phyloP scores from a whole-genome alignment of 2,113 vertebrate species.

The Pavo muticus region DNA sequence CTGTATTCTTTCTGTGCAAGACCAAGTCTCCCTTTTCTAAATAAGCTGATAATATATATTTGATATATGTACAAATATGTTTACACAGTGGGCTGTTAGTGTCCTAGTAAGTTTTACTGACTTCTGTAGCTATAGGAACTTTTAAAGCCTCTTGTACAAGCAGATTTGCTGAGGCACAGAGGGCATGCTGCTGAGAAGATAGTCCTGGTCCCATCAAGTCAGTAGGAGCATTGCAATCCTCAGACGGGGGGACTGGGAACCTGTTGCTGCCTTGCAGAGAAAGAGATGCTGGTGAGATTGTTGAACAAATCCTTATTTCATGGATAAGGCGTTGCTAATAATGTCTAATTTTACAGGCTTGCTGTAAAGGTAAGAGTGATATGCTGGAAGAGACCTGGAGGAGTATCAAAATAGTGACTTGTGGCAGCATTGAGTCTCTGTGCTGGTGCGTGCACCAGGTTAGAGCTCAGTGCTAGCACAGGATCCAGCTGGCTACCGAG shows the following conservation, averaged over 20 bases:
- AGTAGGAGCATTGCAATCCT: rapidly evolving
- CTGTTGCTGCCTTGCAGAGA: background rate
- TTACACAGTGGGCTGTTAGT: background rate
- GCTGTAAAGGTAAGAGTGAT: background rate
- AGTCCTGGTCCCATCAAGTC: background rate
- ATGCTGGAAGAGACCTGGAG: background rate
- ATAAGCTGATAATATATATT: background rate
- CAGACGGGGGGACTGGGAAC: rapidly evolving
- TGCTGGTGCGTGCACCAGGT: background rate
- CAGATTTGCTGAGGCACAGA: background rate
- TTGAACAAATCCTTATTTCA: background rate
- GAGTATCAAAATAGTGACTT: background rate
- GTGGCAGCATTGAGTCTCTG: background rate
- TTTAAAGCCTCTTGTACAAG: background rate
- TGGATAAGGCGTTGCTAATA: background rate
- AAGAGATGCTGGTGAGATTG: background rate
- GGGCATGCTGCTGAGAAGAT: background rate
- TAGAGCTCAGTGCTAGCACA: background rate
- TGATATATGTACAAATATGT: background rate
- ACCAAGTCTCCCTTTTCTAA: background rate
- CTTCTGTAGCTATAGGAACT: background rate
- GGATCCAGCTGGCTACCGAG: slow-evolving; percentile 15
- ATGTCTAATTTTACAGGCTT: background rate
- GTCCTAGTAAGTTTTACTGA: background rate
- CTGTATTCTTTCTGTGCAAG: background rate